Evolutionary conservation across 1,140 invertebrate genomes (phyloP).

Genomic region (Aphelenchoides fujianensis): DNA sequence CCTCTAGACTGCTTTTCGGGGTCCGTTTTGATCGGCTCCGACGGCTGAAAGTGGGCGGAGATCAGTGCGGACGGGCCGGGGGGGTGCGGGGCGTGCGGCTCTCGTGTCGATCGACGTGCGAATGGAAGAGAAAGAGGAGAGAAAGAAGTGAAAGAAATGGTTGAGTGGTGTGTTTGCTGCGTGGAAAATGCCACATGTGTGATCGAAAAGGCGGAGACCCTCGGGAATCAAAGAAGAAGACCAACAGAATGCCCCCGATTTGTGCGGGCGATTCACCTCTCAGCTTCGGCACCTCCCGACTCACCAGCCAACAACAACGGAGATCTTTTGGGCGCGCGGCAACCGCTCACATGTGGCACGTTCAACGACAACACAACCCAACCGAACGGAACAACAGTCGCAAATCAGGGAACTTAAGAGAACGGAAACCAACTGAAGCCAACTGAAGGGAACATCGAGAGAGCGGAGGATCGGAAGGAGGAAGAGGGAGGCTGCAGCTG

Average conservation of each 20-base stretch:
- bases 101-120: neutral
- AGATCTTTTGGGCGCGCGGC: neutral
- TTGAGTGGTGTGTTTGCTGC: neutral
- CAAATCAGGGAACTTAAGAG: slow-evolving; percentile 1
- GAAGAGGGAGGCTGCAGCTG: neutral
- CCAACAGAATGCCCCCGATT: neutral
- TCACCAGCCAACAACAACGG: neutral
- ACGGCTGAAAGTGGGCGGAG: slow-evolving; percentile 26
- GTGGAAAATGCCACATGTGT: neutral
- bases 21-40: slow-evolving; percentile 45
- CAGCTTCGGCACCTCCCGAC: neutral
- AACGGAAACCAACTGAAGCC: neutral
- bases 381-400: slow-evolving; percentile 2
- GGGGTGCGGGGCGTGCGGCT: neutral
- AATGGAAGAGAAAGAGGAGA: slow-evolving; percentile 3
- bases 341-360: slow-evolving; percentile 17
- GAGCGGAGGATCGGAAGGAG: neutral
- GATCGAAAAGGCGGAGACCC: neutral
- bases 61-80: neutral
- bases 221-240: neutral
- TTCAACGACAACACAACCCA: slow-evolving; percentile 7
- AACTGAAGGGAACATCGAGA: neutral
- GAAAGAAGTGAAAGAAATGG: slow-evolving; percentile 3
- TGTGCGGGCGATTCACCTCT: neutral
- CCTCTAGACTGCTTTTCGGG: slow-evolving; percentile 35